Evolutionary conservation across 2,113 vertebrate genomes (phyloP).

Genomic region (Cardinalis cardinalis): DNA sequence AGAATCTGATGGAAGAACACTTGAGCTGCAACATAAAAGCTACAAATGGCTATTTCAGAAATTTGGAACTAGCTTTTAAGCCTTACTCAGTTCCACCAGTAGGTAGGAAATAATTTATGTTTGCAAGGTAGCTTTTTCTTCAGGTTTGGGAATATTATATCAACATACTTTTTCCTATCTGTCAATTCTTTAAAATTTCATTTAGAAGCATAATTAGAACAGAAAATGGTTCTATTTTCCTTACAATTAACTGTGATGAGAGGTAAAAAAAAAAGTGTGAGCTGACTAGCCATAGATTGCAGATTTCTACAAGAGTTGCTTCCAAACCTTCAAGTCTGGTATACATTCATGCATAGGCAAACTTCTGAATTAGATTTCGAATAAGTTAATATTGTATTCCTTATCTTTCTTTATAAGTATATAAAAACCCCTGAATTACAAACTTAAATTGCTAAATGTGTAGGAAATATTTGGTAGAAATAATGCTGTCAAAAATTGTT

Average conservation of each 20-base stretch:
- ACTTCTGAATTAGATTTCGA: not conserved
- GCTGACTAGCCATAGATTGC: not conserved
- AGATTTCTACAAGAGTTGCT: not conserved
- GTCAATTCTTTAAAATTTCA: not conserved
- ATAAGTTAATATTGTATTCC: not conserved
- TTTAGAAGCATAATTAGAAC: not conserved
- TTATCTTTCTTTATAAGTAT: not conserved
- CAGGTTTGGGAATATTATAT: not conserved
- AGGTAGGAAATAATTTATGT: not conserved
- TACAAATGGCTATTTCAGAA: not conserved
- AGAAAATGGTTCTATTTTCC: not conserved
- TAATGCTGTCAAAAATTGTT: not conserved
- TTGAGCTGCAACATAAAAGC: conserved; percentile 1
- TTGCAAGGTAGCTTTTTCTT: not conserved
- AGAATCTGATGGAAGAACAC: not conserved
- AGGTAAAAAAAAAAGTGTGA: not conserved
- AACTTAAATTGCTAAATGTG: not conserved
- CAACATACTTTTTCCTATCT: not conserved
- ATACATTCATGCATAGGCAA: not conserved
- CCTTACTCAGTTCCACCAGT: not conserved
- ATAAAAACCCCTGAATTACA: not conserved
- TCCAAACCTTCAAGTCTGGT: not conserved
- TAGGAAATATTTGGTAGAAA: not conserved
- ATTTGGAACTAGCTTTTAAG: not conserved
- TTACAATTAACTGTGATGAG: not conserved